Conservation (phyloP, 2,113 vertebrate species). For the Gallinago jamesoni region DNA sequence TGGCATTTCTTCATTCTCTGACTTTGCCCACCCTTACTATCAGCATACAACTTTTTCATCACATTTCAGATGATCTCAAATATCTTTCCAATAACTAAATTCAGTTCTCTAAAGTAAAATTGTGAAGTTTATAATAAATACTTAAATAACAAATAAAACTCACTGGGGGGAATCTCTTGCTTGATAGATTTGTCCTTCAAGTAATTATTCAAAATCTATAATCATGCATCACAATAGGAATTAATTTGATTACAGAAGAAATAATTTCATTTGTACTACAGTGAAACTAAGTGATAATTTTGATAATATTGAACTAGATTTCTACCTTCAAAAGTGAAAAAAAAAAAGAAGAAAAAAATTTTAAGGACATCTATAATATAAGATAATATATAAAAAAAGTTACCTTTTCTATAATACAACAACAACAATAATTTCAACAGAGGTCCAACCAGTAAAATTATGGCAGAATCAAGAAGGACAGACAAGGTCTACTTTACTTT, state of each 20-base stretch:
- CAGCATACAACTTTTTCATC: neutral
- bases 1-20: neutral
- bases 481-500: neutral
- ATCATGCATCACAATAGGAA: neutral
- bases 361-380: neutral
- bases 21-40: neutral
- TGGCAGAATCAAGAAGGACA: neutral
- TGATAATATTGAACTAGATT: neutral
- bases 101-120: neutral
- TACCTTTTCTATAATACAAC: neutral
- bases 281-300: neutral
- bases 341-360: neutral
- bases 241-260: neutral
- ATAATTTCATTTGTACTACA: neutral
- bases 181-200: neutral
- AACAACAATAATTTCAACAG: neutral
- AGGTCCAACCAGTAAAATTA: neutral
- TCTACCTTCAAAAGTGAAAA: neutral
- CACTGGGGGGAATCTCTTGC: neutral
- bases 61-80: neutral
- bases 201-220: neutral
- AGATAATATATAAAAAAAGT: neutral
- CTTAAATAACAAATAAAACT: neutral
- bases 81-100: neutral
- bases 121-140: neutral